Conservation (phyloP, 2,797 vertebrate genomes). For the Artibeus jamaicensis region DNA sequence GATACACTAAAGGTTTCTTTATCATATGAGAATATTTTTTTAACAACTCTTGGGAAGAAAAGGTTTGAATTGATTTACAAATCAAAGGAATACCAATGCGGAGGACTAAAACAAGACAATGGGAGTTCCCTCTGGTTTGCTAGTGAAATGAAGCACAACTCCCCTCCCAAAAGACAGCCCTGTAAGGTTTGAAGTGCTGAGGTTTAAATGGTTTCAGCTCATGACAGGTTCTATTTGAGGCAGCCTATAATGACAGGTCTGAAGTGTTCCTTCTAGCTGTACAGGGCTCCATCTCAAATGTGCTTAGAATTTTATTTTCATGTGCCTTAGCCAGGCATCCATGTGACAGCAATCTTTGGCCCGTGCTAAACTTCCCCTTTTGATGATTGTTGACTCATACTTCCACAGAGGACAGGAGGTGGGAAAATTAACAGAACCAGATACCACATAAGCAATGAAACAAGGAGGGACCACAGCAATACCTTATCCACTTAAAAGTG, state of each 20-base stretch:
- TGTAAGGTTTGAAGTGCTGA: not conserved
- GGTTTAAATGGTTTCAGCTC: not conserved
- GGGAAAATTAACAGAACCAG: not conserved
- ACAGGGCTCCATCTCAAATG: not conserved
- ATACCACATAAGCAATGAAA: not conserved
- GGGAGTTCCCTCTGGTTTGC: not conserved
- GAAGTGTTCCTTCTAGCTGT: not conserved
- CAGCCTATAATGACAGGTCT: not conserved
- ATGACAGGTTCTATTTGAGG: not conserved
- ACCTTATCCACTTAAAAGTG: not conserved
- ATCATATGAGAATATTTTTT: not conserved
- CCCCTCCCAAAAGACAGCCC: not conserved
- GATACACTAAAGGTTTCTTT: not conserved
- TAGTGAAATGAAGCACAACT: not conserved
- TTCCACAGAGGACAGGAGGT: not conserved
- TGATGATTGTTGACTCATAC: constrained; percentile 44
- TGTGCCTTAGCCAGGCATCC: not conserved
- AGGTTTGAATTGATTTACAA: not conserved
- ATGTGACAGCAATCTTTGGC: constrained; percentile 14
- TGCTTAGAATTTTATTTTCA: constrained; percentile 33
- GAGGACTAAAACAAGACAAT: not conserved
- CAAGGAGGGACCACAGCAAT: not conserved
- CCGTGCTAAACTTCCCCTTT: not conserved
- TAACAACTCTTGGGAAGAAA: not conserved
- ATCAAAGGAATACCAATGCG: not conserved